Evolutionary conservation across 2,888 invertebrate species (phyloP).

Genomic region (Cistogaster globosa): DNA sequence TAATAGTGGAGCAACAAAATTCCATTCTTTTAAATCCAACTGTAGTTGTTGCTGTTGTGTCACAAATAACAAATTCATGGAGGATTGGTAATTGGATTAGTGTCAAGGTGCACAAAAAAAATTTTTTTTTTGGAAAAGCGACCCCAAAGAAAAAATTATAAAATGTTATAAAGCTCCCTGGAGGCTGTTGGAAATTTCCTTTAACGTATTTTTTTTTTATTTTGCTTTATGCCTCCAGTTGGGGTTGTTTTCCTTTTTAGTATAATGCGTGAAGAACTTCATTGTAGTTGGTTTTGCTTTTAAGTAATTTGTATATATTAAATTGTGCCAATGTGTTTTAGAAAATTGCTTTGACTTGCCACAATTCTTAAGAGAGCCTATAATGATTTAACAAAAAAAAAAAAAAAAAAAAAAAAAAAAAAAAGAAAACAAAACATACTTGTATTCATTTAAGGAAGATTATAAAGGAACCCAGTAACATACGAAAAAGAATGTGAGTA

Average conservation of each 20-base stretch:
- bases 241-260: constrained; percentile 33
- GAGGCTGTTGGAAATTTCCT: constrained; percentile 45
- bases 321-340: constrained; percentile 63
- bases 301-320: constrained; percentile 65
- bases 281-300: constrained; percentile 38
- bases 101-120: constrained; percentile 59
- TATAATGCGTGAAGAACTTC: not conserved
- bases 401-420: too few relatives aligned
- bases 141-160: constrained; percentile 32
- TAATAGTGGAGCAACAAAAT: constrained; percentile 21
- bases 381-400: too few relatives aligned
- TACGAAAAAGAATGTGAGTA: too few relatives aligned
- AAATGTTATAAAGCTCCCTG: constrained; percentile 49
- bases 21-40: not conserved
- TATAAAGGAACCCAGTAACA: too few relatives aligned
- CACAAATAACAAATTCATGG: constrained; percentile 59
- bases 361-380: constrained; percentile 51
- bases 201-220: not conserved
- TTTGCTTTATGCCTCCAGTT: constrained; percentile 4
- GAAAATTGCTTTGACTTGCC: constrained; percentile 46
- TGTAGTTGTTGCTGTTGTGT: not conserved
- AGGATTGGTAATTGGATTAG: constrained; percentile 71
- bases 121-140: not conserved
- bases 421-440: constrained; percentile 35
- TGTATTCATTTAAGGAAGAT: constrained; percentile 2